Evolutionary conservation across 2,113 vertebrate species (phyloP).

Genomic region (Ibidorhyncha struthersii): DNA sequence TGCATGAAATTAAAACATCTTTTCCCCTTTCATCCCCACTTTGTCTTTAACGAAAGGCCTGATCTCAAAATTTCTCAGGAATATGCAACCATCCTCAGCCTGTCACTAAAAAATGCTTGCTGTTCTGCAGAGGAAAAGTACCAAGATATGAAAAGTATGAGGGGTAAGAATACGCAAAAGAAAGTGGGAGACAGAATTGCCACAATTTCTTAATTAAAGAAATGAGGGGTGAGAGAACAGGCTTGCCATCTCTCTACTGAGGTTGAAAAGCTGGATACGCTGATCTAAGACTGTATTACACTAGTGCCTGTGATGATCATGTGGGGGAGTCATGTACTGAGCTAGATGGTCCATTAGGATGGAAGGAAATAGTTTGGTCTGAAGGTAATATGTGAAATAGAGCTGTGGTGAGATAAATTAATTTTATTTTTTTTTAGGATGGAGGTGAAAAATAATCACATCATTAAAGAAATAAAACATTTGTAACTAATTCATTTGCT

Average conservation of each 20-base stretch:
- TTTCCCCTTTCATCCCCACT: not conserved
- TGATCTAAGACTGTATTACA: not conserved
- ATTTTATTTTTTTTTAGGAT: not conserved
- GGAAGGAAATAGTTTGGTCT: not conserved
- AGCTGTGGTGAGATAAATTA: not conserved
- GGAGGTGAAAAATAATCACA: not conserved
- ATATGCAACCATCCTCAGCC: not conserved
- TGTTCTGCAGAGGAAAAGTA: not conserved
- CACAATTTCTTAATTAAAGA: not conserved
- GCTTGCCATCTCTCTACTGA: not conserved
- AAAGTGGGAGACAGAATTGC: not conserved
- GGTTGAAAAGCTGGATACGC: not conserved
- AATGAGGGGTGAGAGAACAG: not conserved
- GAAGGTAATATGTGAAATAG: not conserved
- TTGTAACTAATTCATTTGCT: not conserved
- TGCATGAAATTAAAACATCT: not conserved
- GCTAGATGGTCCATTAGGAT: not conserved
- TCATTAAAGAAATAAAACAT: not conserved
- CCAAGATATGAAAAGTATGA: not conserved
- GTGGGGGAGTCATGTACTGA: fast-evolving
- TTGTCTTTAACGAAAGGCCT: not conserved
- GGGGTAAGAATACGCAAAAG: not conserved
- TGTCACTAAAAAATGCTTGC: not conserved
- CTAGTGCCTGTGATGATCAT: not conserved
- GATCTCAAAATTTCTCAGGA: not conserved